Conservation (phyloP, 1,140 invertebrate species). For the Leptinotarsa undecemlineata region DNA sequence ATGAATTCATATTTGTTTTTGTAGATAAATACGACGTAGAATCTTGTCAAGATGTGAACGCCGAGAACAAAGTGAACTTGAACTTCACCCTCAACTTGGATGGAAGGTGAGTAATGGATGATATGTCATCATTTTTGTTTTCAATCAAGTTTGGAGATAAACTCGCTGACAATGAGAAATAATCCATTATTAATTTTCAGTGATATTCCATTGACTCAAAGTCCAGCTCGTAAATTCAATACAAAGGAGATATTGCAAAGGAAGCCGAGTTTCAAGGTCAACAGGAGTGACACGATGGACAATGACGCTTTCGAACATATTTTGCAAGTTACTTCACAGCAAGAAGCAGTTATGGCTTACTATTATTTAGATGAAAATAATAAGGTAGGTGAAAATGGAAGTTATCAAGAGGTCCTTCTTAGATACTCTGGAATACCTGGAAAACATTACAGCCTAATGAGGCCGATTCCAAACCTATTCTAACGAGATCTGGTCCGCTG, state of each 20-base stretch:
- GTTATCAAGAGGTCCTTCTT: too few species aligned
- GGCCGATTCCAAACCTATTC: too few species aligned
- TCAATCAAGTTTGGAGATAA: not conserved
- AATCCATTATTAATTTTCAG: slow-evolving; percentile 44
- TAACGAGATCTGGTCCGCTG: too few species aligned
- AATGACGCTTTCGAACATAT: slow-evolving; percentile 87
- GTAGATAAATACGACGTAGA: slow-evolving; percentile 57
- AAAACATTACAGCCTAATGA: too few species aligned
- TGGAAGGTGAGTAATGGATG: slow-evolving; percentile 53
- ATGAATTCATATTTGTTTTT: slow-evolving; percentile 21
- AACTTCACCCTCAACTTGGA: slow-evolving; percentile 70
- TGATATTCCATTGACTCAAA: slow-evolving; percentile 53
- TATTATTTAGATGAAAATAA: slow-evolving; percentile 88
- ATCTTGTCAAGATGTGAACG: slow-evolving; percentile 50
- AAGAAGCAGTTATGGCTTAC: slow-evolving; percentile 86
- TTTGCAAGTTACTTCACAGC: slow-evolving; percentile 78
- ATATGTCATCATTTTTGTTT: not conserved
- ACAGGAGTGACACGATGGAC: slow-evolving; percentile 57
- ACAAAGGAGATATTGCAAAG: slow-evolving; percentile 48
- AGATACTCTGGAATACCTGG: too few species aligned
- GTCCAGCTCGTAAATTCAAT: slow-evolving; percentile 42
- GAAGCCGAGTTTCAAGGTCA: slow-evolving; percentile 58
- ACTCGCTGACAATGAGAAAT: not conserved
- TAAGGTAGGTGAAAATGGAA: slow-evolving; percentile 57
- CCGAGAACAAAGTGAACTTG: slow-evolving; percentile 65